Evolutionary conservation across 2,888 invertebrate genomes (phyloP).

Genomic region (Ctenicera cuprea): DNA sequence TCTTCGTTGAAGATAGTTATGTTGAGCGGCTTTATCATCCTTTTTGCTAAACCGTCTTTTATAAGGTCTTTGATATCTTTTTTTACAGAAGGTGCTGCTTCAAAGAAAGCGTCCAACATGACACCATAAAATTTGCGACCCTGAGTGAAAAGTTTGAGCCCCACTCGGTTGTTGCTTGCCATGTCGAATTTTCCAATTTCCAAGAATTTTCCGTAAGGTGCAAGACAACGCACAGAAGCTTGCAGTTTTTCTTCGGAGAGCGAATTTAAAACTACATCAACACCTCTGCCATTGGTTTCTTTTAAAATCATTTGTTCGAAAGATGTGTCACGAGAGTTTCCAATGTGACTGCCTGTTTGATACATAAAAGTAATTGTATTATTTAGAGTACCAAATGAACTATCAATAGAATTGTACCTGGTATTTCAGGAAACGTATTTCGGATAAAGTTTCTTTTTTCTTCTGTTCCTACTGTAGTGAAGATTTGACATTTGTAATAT

Average conservation of each 20-base stretch:
- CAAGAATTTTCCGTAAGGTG: conserved; percentile 80
- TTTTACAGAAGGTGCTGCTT: conserved; percentile 72
- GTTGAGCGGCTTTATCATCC: conserved; percentile 82
- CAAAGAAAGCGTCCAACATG: conserved; percentile 81
- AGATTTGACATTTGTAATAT: conserved; percentile 79
- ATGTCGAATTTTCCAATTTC: conserved; percentile 93
- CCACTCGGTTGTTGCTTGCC: conserved; percentile 78
- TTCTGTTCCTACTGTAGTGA: conserved; percentile 81
- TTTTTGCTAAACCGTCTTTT: conserved; percentile 75
- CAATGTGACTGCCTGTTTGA: conserved; percentile 80
- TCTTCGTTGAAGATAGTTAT: conserved; percentile 78
- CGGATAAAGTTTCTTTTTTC: conserved; percentile 80
- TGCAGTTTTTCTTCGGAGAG: conserved; percentile 93
- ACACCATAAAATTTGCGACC: conserved; percentile 87
- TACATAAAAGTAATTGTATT: background rate
- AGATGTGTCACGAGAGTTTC: conserved; percentile 89
- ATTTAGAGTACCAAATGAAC: background rate
- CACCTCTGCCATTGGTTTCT: conserved; percentile 89
- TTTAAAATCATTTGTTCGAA: conserved; percentile 91
- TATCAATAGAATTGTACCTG: conserved; percentile 55
- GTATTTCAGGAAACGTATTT: conserved; percentile 72
- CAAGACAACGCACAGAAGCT: conserved; percentile 80
- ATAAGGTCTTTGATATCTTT: conserved; percentile 71
- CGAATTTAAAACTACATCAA: conserved; percentile 94
- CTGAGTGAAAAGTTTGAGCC: conserved; percentile 78